These are phyloP conservation scores for Heliconius erato DNA, from an alignment of 2,888 invertebrate genomes.

Conservation along the genomic window DNA sequence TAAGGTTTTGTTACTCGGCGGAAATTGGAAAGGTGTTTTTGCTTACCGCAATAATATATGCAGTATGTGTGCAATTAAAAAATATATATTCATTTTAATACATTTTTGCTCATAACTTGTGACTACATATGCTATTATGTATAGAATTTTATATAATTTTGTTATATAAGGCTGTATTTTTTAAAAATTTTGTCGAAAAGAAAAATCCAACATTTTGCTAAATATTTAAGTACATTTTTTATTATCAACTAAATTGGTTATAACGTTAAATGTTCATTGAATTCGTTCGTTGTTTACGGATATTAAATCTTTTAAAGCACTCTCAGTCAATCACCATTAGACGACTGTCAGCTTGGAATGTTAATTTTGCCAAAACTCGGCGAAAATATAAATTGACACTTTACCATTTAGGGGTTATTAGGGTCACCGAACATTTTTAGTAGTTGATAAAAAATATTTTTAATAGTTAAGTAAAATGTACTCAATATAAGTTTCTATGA, in stretches of 20 bases:
- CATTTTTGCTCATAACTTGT: too few relatives aligned
- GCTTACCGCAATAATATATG: too few relatives aligned
- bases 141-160: too few relatives aligned
- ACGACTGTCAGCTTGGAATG: neutral
- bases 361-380: neutral
- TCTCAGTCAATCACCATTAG: slow-evolving; percentile 15
- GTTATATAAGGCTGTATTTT: too few relatives aligned
- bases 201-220: too few relatives aligned
- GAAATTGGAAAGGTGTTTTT: too few relatives aligned
- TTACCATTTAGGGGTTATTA: neutral
- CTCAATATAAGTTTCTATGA: too few relatives aligned
- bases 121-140: too few relatives aligned
- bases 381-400: slow-evolving; percentile 8
- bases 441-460: neutral
- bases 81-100: too few relatives aligned
- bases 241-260: neutral
- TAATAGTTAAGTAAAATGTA: neutral
- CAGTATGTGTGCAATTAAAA: too few relatives aligned
- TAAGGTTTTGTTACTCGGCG: neutral
- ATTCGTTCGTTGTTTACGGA: slow-evolving; percentile 19
- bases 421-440: neutral
- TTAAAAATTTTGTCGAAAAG: too few relatives aligned
- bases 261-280: neutral
- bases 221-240: neutral
- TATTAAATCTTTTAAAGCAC: slow-evolving; percentile 7